Percentiles rank a stretch among this genome's conserved stretches.
These are phyloP conservation scores for Petroica traversi DNA, from an alignment of 2,113 vertebrate species.

Conservation along the genomic window DNA sequence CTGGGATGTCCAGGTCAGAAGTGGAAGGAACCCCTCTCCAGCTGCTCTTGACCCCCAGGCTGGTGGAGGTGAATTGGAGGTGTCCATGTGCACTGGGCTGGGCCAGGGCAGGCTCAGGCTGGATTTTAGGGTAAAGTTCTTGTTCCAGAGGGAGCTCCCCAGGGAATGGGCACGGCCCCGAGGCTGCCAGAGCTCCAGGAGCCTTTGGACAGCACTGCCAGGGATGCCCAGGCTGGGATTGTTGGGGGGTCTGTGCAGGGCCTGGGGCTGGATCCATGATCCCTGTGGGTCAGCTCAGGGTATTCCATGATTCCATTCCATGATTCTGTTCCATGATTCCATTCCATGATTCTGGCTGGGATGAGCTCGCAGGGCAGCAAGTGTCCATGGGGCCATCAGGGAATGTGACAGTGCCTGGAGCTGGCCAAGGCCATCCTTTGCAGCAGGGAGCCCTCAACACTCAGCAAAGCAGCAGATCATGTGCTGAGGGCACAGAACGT, in stretches of 20 bases:
- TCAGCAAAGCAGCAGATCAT: background rate
- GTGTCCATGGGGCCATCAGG: rapidly evolving
- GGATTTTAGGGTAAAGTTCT: background rate
- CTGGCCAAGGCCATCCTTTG: rapidly evolving
- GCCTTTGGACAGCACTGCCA: background rate
- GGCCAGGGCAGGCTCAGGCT: rapidly evolving
- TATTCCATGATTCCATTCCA: background rate
- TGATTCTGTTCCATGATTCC: background rate
- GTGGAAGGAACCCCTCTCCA: background rate
- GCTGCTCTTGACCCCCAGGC: background rate
- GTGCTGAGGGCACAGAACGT: background rate
- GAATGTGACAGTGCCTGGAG: rapidly evolving
- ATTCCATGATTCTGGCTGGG: background rate
- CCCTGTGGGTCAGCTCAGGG: background rate
- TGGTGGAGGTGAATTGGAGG: too few relatives aligned
- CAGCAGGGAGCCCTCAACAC: rapidly evolving
- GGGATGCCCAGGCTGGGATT: background rate
- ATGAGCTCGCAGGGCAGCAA: rapidly evolving
- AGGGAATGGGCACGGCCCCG: background rate
- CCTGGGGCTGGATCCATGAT: rapidly evolving
- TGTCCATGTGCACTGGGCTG: background rate
- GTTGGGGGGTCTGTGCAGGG: background rate
- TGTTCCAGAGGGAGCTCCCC: background rate
- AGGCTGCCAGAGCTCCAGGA: background rate
- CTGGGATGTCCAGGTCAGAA: too few relatives aligned